These are phyloP conservation scores for Peucedramus taeniatus DNA, from an alignment of 2,113 vertebrate genomes.

Conservation along the genomic window DNA sequence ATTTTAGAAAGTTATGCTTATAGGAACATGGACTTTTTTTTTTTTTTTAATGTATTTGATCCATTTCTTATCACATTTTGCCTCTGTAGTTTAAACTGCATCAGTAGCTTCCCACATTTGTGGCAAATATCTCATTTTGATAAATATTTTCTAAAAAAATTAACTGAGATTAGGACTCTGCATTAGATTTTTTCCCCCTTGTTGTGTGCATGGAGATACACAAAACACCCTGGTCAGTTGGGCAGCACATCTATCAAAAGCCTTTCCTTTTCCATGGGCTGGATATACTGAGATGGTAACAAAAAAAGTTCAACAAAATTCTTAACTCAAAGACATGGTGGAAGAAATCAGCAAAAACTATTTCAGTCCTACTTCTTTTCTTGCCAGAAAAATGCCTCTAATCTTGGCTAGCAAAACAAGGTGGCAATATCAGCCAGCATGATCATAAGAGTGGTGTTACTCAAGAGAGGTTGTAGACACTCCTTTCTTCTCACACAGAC, in stretches of 20 bases:
- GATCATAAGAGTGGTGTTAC: neutral
- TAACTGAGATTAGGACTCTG: neutral
- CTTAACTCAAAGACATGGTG: neutral
- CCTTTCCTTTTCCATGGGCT: neutral
- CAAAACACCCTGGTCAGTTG: accelerated
- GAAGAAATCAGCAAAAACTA: neutral
- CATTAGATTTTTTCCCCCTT: accelerated
- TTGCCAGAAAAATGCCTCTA: neutral
- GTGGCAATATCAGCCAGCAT: neutral
- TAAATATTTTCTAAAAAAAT: neutral
- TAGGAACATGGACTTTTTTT: neutral
- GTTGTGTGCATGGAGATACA: neutral
- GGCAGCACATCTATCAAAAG: neutral
- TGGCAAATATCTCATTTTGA: neutral
- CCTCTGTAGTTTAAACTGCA: neutral
- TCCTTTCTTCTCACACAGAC: neutral
- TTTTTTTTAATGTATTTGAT: neutral
- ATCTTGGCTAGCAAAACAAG: neutral
- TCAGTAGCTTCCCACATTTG: neutral
- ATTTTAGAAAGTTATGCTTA: neutral
- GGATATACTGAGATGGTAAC: neutral
- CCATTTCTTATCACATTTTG: neutral
- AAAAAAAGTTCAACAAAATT: neutral
- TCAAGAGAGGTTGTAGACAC: neutral
- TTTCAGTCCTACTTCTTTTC: neutral